phyloP scores from a whole-genome alignment of 2,888 invertebrate genomes.

The Trachelus troglodyta region DNA sequence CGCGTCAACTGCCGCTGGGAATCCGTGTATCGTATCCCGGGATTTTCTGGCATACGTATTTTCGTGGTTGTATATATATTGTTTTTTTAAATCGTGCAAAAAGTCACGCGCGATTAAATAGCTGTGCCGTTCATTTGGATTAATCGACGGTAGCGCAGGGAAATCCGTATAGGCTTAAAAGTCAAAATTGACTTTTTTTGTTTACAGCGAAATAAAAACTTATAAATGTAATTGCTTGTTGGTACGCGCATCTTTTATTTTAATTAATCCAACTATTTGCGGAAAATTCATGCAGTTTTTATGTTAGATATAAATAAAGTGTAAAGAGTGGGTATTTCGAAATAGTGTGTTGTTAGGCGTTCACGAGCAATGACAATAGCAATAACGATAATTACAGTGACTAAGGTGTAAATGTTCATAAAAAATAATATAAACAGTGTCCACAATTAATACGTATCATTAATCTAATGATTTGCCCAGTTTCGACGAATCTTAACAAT shows the following conservation, averaged over 20 bases:
- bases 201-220: not conserved
- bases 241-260: not conserved
- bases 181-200: not conserved
- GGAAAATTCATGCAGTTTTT: not conserved
- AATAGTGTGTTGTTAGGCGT: too few species aligned
- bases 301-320: not conserved
- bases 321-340: not conserved
- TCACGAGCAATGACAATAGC: not conserved
- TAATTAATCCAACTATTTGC: not conserved
- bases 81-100: not conserved
- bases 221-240: too few species aligned
- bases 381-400: not conserved
- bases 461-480: not conserved
- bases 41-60: not conserved
- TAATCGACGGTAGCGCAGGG: not conserved
- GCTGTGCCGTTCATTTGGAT: not conserved
- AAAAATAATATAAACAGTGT: not conserved
- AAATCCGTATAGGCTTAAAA: not conserved
- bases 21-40: slow-evolving; percentile 33
- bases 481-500: not conserved
- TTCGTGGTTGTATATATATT: not conserved
- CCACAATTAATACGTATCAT: not conserved
- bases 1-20: slow-evolving; percentile 59
- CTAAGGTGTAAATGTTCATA: not conserved
- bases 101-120: not conserved